These are phyloP conservation scores for Xerus inauris DNA, from an alignment of 2,113 vertebrate genomes.

Conservation along the genomic window DNA sequence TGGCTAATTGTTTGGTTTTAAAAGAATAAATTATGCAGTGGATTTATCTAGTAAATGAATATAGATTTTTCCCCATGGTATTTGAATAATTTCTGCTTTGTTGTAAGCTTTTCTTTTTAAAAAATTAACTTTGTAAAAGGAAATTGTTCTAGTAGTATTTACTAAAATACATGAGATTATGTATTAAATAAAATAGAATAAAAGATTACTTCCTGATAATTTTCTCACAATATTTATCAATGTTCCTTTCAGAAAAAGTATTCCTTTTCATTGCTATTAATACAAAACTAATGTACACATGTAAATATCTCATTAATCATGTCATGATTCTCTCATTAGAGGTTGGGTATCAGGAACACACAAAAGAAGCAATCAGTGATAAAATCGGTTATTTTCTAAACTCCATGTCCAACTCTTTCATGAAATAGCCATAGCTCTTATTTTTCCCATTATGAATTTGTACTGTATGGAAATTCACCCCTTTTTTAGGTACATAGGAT, in stretches of 20 bases:
- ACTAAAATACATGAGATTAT: background rate
- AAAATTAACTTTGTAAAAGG: background rate
- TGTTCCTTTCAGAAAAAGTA: background rate
- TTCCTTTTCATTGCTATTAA: background rate
- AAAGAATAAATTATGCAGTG: background rate
- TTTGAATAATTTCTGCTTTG: background rate
- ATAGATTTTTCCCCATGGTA: background rate
- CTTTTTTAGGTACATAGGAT: background rate
- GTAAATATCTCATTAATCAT: background rate
- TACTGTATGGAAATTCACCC: background rate
- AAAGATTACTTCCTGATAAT: background rate
- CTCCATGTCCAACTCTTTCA: background rate
- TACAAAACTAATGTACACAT: background rate
- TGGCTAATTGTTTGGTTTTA: background rate
- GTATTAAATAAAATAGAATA: background rate
- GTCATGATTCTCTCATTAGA: background rate
- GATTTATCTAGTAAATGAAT: slow-evolving; percentile 1
- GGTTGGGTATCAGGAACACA: background rate
- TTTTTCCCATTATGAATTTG: background rate
- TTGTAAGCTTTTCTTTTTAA: background rate
- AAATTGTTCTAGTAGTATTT: background rate
- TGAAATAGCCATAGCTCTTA: background rate
- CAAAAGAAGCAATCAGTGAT: background rate
- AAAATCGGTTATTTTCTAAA: background rate
- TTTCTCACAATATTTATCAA: background rate